Evolutionary conservation across 2,113 vertebrate genomes (phyloP).

Genomic region (Bambusicola thoracicus): DNA sequence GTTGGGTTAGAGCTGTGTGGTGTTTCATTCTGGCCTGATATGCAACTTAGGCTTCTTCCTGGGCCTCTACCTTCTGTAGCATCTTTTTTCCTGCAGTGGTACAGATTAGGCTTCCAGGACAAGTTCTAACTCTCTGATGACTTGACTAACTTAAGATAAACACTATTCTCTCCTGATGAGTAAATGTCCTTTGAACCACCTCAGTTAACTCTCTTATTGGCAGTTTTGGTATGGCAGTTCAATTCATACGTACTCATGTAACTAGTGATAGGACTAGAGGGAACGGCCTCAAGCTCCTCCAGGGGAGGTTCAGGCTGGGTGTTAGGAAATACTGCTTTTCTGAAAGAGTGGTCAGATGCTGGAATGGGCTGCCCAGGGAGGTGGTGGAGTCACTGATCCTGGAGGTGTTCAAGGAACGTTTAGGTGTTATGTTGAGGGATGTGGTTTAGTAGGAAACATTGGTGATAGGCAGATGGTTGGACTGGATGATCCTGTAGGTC

Average conservation of each 20-base stretch:
- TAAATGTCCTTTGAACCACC: neutral
- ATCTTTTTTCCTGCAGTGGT: neutral
- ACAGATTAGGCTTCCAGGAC: neutral
- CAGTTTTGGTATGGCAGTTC: neutral
- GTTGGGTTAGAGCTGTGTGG: neutral
- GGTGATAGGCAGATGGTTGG: too few species aligned
- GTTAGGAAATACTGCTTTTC: too few species aligned
- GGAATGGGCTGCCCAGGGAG: too few species aligned
- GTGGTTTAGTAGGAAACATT: too few species aligned
- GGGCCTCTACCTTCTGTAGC: neutral
- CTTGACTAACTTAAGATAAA: neutral
- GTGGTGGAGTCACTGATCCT: too few species aligned
- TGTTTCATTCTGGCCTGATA: neutral
- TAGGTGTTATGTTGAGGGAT: too few species aligned
- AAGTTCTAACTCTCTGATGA: neutral
- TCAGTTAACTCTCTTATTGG: neutral
- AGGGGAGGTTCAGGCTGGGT: too few species aligned
- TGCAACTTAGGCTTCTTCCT: neutral
- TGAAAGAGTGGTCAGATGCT: too few species aligned
- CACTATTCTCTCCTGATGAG: neutral
- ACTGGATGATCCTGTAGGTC: too few species aligned
- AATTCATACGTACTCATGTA: neutral
- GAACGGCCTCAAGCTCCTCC: too few species aligned
- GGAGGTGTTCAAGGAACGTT: too few species aligned
- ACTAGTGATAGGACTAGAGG: too few species aligned